Evolutionary conservation across 2,113 vertebrate species (phyloP), one percentile per base, ranked within the genome.

Genomic region (Tonatia bakeri): DNA sequence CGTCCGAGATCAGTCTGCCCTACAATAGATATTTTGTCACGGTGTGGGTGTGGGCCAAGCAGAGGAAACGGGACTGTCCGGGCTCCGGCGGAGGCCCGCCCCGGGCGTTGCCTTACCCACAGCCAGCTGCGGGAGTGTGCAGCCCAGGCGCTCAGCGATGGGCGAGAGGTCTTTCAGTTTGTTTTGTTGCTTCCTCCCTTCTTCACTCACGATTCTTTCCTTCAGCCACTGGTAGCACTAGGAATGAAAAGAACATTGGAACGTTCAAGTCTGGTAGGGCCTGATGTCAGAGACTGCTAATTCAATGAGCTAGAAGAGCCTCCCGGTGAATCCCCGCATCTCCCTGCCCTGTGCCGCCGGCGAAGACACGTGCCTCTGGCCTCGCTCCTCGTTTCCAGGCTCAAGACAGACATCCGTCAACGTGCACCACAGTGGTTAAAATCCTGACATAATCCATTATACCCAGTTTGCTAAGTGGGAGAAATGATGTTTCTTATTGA

Each of bases 221-320:
- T 99, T 99, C 97, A 99, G 94, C 99, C 99, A 99, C 98, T 99
- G 99, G 97, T 99, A 99, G 72, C 99, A 99, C 99, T 99, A 96
- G 65, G 47, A 87, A 16, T 11, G 61, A 93, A 50, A 52, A 97
- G 0, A 22, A 92, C 67, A 96, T 15, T 0, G 75, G 79, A 6
- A 2, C 3, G 11, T 79, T n/a, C 79, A 38, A 10, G 33, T 64
- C 65, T 64, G 64, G 36, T 19, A n/a, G 54, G 22, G 26, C 10
- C 31, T n/a, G 72, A 40, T 50, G 16, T 77, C 72, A 59, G 65
- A 77, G 40, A 54, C 7, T 31, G 40, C 38, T 61, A 61, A 82
- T 38, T 72, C 52, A 72, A 6, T 85, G 82, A 56, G 31, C 14
- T 9, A 7, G 0, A 56, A 80, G 82, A 81, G 43, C 45, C 14